phyloP scores from a whole-genome alignment of 2,113 vertebrate species.

The Rafetus swinhoei region DNA sequence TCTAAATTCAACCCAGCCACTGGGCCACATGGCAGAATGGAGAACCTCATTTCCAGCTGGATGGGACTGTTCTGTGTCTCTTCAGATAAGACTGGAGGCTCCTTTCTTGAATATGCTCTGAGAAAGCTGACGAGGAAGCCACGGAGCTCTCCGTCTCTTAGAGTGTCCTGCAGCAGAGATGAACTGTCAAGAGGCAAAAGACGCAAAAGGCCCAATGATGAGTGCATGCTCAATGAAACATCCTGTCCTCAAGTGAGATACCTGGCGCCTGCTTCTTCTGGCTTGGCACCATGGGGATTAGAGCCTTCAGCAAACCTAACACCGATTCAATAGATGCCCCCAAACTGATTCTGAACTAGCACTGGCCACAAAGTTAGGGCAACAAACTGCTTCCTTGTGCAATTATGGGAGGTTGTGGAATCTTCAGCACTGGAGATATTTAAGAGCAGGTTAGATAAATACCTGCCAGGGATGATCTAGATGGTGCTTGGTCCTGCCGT shows the following conservation, averaged over 20 bases:
- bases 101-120: neutral
- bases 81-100: neutral
- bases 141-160: neutral
- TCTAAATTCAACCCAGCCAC: neutral
- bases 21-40: neutral
- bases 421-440: too few relatives aligned
- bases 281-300: neutral
- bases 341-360: neutral
- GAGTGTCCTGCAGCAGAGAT: neutral
- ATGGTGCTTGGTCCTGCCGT: too few relatives aligned
- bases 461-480: too few relatives aligned
- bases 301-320: neutral
- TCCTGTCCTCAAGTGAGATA: neutral
- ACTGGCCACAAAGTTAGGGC: neutral
- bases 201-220: neutral
- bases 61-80: neutral
- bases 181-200: neutral
- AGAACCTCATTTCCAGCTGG: neutral
- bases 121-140: neutral
- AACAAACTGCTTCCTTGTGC: neutral
- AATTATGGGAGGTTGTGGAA: too few relatives aligned
- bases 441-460: too few relatives aligned
- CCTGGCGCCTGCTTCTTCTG: neutral
- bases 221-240: neutral
- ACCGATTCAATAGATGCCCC: neutral